Evolutionary conservation across 2,113 vertebrate species (phyloP).

Genomic region (Rhegmatorhina hoffmannsi): DNA sequence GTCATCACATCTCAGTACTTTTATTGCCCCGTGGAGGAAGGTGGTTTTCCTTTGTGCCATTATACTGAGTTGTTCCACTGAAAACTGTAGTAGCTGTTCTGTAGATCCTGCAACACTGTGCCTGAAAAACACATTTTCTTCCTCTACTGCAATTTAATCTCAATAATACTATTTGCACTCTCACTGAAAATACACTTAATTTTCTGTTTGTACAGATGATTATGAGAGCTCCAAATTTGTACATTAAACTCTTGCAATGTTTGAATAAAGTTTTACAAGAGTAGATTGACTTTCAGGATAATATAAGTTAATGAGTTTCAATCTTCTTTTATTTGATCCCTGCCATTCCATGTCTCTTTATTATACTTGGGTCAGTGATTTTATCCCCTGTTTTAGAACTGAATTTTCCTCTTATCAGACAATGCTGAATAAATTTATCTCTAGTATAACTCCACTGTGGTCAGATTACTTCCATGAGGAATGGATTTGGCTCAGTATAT

Average conservation of each 20-base stretch:
- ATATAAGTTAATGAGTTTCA: constrained; percentile 33
- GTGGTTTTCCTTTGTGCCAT: neutral
- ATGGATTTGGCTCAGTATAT: constrained; percentile 23
- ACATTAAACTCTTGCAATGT: neutral
- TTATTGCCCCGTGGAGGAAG: neutral
- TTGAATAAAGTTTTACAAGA: constrained; percentile 53
- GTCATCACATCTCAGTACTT: neutral
- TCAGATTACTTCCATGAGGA: neutral
- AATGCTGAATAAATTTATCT: constrained; percentile 16
- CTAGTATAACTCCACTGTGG: neutral
- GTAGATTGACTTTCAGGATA: constrained; percentile 50
- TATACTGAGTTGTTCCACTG: neutral
- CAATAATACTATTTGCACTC: constrained; percentile 20
- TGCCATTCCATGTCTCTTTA: constrained; percentile 32
- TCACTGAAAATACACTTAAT: neutral
- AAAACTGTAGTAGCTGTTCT: neutral
- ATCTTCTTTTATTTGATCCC: constrained; percentile 44
- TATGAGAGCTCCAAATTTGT: neutral
- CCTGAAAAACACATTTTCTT: constrained; percentile 8
- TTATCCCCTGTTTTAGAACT: constrained; percentile 33
- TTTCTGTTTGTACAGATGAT: neutral
- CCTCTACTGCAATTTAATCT: constrained; percentile 6
- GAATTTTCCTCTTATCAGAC: constrained; percentile 25
- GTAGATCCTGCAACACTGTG: neutral
- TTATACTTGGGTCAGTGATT: constrained; percentile 15